Base-by-base conservation (phyloP, 2,113 vertebrate genomes). In the Phocoena sinus region DNA sequence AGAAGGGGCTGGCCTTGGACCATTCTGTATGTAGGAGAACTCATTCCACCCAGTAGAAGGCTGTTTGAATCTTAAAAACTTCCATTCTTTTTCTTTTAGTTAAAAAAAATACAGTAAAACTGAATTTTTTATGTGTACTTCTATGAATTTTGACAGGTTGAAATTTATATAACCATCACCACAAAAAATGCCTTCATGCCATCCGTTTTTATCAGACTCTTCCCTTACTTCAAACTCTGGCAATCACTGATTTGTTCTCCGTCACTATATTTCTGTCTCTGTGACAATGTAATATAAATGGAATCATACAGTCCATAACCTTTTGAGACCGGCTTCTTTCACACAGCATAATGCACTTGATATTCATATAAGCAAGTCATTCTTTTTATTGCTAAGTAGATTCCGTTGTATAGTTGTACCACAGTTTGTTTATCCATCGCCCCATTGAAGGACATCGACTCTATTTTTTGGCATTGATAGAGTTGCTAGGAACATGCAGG, bases 41-140 rank as follows among this genome's bases (percentile, higher is more conserved):
- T 97, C 95, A 94, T 93, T 77, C 47, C 92, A 23, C 94, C 65
- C 77, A n/a, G 65, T 9, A 0, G 36, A 68, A 96, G 62, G 85
- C 87, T 85, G 73, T 98, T 97, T 94, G 80, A 91, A 17, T 97
- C 96, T 96, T 95, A 97, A 97, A 96, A 93, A 28, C 53, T 97
- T 36, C 84, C 65, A 87, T 97, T 98, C 84, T 93, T 71, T 44
- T 79, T 81, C 76, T 50, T 50, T 81, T 58, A 56, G 56, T 73
- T 92, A 58, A 81, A 31, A 95, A 63, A 23, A 44, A 53, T 74
- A 26, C 3, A 80, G 44, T 53, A 60, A 83, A 91, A 20, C 25
- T 26, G 50, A 70, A 31, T 92, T 25, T 33, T 94, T 28, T 90
- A n/a, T 44, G 6, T 25, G n/a, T 14, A 17, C 44, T 60, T 95